These are phyloP conservation scores for Acanthopleura granulata DNA, from an alignment of 2,888 invertebrate species.

Conservation along the genomic window DNA sequence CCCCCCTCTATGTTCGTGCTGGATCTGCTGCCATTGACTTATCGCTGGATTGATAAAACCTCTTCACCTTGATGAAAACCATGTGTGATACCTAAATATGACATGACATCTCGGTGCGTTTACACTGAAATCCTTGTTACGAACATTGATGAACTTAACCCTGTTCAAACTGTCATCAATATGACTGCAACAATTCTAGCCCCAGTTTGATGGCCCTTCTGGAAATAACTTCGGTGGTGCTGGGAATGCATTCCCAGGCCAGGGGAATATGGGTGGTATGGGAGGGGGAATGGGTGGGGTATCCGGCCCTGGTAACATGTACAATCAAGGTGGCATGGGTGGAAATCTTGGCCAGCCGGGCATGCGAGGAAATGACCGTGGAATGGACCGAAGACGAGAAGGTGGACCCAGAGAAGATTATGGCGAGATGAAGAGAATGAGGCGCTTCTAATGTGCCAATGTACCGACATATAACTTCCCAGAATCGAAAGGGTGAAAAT, in stretches of 20 bases:
- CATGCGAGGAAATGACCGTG: constrained; percentile 25
- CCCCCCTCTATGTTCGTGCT: constrained; percentile 30
- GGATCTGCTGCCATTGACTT: constrained; percentile 22
- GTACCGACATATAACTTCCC: too few relatives aligned
- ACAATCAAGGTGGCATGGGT: constrained; percentile 18
- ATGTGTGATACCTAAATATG: constrained; percentile 14
- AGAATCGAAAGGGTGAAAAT: too few relatives aligned
- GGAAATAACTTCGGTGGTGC: neutral
- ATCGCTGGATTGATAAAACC: constrained; percentile 19
- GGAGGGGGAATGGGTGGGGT: constrained; percentile 24
- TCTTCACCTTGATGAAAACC: constrained; percentile 10
- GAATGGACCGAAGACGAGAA: constrained; percentile 34
- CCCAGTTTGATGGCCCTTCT: constrained; percentile 13
- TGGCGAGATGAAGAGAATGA: constrained; percentile 36
- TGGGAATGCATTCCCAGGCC: constrained; percentile 22
- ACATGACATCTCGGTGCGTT: neutral
- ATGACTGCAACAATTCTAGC: neutral
- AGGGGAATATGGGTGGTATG: constrained; percentile 26
- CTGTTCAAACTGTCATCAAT: constrained; percentile 28
- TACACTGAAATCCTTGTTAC: too few relatives aligned
- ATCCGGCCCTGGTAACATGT: constrained; percentile 26
- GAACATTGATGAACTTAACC: too few relatives aligned
- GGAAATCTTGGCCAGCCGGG: constrained; percentile 22
- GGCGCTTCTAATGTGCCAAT: constrained; percentile 27
- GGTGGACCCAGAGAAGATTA: constrained; percentile 30